Evolutionary conservation across 2,113 vertebrate species (phyloP).

Genomic region (Brachirus orientalis): DNA sequence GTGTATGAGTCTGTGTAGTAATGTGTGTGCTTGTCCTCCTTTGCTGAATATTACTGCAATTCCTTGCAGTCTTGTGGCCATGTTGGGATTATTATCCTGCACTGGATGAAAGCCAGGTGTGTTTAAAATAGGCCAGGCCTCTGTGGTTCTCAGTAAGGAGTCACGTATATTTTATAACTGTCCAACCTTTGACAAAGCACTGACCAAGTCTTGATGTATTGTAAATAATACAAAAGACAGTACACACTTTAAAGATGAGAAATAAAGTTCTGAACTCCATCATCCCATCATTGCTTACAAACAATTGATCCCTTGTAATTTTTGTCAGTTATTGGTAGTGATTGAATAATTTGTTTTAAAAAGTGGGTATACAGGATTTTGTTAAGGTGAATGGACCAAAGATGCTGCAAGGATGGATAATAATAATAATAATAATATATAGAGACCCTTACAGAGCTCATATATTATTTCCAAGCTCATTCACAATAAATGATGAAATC

Average conservation of each 20-base stretch:
- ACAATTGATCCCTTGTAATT: too few species aligned
- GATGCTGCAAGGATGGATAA: too few species aligned
- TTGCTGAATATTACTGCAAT: conserved; percentile 36
- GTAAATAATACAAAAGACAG: too few species aligned
- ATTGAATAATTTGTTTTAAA: too few species aligned
- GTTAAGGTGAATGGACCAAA: too few species aligned
- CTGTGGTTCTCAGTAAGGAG: conserved; percentile 28
- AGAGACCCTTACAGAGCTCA: too few species aligned
- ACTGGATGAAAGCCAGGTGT: conserved; percentile 42
- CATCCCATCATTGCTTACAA: too few species aligned
- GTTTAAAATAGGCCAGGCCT: conserved; percentile 48
- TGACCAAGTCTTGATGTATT: conserved; percentile 10
- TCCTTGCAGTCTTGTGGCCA: conserved; percentile 17
- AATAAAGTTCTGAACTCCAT: neutral
- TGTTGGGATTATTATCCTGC: conserved; percentile 40
- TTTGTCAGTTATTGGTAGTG: too few species aligned
- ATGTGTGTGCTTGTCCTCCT: conserved; percentile 35
- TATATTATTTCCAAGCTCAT: too few species aligned
- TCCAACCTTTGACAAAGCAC: conserved; percentile 28
- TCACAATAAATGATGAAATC: too few species aligned
- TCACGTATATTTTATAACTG: conserved; percentile 33
- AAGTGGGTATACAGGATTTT: too few species aligned
- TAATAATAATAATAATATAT: too few species aligned
- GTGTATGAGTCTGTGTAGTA: conserved; percentile 17
- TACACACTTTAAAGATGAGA: conserved; percentile 27